Conservation (phyloP, 2,888 invertebrate genomes). For the Lamellibrachia satsuma region DNA sequence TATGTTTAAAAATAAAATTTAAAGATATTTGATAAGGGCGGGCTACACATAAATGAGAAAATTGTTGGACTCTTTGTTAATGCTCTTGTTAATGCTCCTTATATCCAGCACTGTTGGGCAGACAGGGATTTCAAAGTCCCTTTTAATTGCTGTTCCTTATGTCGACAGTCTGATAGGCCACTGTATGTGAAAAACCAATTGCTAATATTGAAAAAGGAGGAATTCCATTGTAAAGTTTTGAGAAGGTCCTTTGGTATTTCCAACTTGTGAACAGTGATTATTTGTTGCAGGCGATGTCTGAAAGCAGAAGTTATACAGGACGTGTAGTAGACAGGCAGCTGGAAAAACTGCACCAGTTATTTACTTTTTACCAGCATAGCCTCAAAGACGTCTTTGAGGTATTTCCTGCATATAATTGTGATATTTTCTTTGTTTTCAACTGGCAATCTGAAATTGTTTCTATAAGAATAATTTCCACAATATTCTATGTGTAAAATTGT, state of each 20-base stretch:
- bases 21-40: too few species aligned
- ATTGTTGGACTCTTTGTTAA: too few species aligned
- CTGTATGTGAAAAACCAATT: too few species aligned
- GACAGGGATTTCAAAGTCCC: neutral
- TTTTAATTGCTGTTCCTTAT: too few species aligned
- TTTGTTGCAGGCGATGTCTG: constrained; percentile 80
- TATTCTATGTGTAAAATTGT: neutral
- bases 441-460: neutral
- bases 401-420: constrained; percentile 60
- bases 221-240: constrained; percentile 30
- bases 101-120: too few species aligned
- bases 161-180: too few species aligned
- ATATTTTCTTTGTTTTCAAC: neutral
- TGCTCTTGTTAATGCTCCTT: too few species aligned
- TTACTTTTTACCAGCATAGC: constrained; percentile 86
- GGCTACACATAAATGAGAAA: too few species aligned
- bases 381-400: constrained; percentile 77
- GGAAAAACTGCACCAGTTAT: constrained; percentile 78
- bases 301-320: constrained; percentile 85
- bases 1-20: too few species aligned
- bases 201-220: too few species aligned
- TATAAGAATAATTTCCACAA: neutral
- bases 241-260: neutral
- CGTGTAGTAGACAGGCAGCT: constrained; percentile 83
- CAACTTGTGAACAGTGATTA: neutral